phyloP scores from a whole-genome alignment of 2,113 vertebrate species.

The Cyphomyrus plagiostoma region DNA sequence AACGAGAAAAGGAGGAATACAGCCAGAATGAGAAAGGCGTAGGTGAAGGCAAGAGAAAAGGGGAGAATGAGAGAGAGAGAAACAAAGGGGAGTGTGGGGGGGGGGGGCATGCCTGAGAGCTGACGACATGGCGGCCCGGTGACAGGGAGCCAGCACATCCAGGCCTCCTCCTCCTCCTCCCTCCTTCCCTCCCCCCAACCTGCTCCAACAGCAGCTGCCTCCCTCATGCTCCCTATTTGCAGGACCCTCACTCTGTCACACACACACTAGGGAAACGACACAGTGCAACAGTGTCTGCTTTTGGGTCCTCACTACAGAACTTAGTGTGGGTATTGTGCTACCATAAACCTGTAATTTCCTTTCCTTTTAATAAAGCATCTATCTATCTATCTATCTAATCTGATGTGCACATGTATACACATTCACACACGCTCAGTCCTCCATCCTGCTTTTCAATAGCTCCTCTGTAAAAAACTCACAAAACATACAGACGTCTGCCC shows the following conservation, averaged over 20 bases:
- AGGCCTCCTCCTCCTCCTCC: neutral
- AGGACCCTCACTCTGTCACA: neutral
- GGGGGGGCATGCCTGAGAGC: constrained; percentile 12
- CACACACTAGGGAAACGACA: neutral
- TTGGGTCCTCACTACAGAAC: neutral
- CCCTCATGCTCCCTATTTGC: neutral
- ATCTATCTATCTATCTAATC: neutral
- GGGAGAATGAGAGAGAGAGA: neutral
- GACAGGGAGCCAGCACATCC: neutral
- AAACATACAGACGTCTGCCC: neutral
- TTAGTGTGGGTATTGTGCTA: neutral
- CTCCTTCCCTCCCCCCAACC: neutral
- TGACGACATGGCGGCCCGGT: neutral
- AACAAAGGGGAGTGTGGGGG: neutral
- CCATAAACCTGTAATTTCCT: neutral
- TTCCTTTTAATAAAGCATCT: neutral
- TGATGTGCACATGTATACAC: neutral
- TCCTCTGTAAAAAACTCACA: neutral
- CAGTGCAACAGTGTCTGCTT: neutral
- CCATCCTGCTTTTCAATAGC: neutral
- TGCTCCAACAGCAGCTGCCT: neutral
- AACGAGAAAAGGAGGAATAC: neutral
- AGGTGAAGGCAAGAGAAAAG: neutral
- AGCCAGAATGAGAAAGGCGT: neutral
- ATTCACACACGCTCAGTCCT: neutral